A percentile compares a stretch with the other conserved stretches of the same genome.
Evolutionary conservation across 2,888 invertebrate genomes (phyloP).

Genomic region (Campaea margaritaria): DNA sequence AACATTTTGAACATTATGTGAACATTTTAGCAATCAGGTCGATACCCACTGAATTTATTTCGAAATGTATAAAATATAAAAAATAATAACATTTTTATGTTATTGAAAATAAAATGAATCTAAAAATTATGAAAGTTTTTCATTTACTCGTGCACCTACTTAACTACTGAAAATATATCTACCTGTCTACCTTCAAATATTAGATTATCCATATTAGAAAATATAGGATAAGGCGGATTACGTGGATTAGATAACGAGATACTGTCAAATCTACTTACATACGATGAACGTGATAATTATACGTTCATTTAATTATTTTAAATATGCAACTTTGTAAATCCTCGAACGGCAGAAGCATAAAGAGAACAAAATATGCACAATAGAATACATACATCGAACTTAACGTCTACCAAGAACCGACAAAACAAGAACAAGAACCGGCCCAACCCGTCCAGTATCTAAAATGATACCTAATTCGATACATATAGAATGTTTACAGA

Average conservation of each 20-base stretch:
- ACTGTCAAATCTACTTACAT: too few species aligned
- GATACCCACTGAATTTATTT: constrained; percentile 80
- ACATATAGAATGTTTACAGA: constrained; percentile 43
- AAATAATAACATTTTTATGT: constrained; percentile 85
- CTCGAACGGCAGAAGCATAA: neutral
- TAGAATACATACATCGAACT: constrained; percentile 12
- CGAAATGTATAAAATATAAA: constrained; percentile 82
- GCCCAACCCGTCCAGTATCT: constrained; percentile 53
- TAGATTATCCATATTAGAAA: too few species aligned
- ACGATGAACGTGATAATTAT: too few species aligned
- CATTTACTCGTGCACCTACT: constrained; percentile 38
- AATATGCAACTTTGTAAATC: neutral
- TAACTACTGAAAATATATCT: neutral
- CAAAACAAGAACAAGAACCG: constrained; percentile 42
- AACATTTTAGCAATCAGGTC: constrained; percentile 78
- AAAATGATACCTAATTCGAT: constrained; percentile 50
- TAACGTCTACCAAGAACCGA: constrained; percentile 19
- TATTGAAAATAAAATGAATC: constrained; percentile 86
- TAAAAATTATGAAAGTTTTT: constrained; percentile 75
- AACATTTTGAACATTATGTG: constrained; percentile 73
- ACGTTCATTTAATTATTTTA: too few species aligned
- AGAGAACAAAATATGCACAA: constrained; percentile 7
- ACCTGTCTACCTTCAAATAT: too few species aligned
- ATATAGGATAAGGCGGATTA: too few species aligned
- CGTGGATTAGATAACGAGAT: too few species aligned